phyloP scores from a whole-genome alignment of 2,113 vertebrate genomes.

The Rhea americana region DNA sequence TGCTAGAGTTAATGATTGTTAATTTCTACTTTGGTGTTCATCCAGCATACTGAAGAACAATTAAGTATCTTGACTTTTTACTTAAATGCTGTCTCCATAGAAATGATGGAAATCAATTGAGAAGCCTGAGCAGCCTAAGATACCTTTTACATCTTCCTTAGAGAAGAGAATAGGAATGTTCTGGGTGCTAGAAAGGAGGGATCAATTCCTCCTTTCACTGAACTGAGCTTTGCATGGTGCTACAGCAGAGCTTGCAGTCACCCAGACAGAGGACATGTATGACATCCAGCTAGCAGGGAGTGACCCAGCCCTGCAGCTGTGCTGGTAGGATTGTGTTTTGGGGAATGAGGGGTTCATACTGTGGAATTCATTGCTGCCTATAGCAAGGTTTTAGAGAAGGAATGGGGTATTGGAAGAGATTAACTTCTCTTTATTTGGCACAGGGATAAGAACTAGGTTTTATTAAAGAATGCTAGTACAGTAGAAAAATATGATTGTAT shows the following conservation, averaged over 20 bases:
- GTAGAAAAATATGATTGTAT: conserved; percentile 37
- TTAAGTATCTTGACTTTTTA: conserved; percentile 26
- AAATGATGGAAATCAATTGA: not conserved
- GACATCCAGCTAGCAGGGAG: not conserved
- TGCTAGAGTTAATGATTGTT: conserved; percentile 32
- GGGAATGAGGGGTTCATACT: not conserved
- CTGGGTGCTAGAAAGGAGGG: not conserved
- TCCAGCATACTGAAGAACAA: conserved; percentile 26
- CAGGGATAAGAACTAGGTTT: not conserved
- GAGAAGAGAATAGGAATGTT: not conserved
- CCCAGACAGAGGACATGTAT: not conserved
- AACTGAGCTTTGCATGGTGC: not conserved
- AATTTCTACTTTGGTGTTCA: conserved; percentile 44
- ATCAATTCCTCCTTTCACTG: not conserved
- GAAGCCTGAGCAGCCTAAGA: not conserved
- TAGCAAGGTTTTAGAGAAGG: not conserved
- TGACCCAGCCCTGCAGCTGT: fast-evolving
- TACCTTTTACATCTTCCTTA: not conserved
- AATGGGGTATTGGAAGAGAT: not conserved
- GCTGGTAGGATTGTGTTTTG: not conserved
- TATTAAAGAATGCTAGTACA: not conserved
- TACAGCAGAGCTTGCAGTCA: not conserved
- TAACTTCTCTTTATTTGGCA: not conserved
- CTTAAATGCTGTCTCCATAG: not conserved
- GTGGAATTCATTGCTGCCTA: not conserved